Base-by-base conservation (phyloP, 2,888 invertebrate genomes). In the Aphodius sticticus region DNA sequence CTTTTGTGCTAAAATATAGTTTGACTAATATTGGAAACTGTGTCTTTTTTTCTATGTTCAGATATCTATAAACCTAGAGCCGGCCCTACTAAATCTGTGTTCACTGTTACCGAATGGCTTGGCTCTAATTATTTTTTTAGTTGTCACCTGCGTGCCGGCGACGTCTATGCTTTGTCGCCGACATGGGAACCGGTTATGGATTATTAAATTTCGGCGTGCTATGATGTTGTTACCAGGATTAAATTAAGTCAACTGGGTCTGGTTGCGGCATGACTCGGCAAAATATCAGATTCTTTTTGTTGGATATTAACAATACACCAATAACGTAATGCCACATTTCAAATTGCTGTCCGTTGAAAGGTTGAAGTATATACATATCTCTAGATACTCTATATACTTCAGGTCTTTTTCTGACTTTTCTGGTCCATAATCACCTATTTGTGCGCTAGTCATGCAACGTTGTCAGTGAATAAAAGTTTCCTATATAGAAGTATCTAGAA, bases 141-240 rank as follows among this genome's bases (percentile, higher is more conserved):
- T 53, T 53, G 53, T 53, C 53, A 53, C 7, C 53, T 53, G 53
- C 53, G 53, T 12, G 53, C 12, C 12, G 53, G 9, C 53, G 53
- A 9, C 9, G 53, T 53, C 12, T 1, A 53, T 53, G 1, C 53
- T 53, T 53, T 53, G 53, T 53, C 53, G 6, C 53, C 9, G 53
- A 53, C 53, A 53, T 53, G 53, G 53, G 53, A 53, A 53, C 53
- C 53, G 53, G 53, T 53, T 53, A 53, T 53, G 53, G 53, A 53
- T 53, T 53, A 53, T 53, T 53, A 53, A 9, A 53, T 53, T 53
- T 53, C 53, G 53, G 53, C 53, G 1, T 53, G 53, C 12, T 53
- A 7, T 53, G 7, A 7, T 53, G 53, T 53, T 53, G 53, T 53
- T 7, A 12, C 12, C 53, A 12, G 53, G 12, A 9, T 53, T 53